Conservation (phyloP, 1,140 invertebrate genomes). For the Panagrolaimus sp. region DNA sequence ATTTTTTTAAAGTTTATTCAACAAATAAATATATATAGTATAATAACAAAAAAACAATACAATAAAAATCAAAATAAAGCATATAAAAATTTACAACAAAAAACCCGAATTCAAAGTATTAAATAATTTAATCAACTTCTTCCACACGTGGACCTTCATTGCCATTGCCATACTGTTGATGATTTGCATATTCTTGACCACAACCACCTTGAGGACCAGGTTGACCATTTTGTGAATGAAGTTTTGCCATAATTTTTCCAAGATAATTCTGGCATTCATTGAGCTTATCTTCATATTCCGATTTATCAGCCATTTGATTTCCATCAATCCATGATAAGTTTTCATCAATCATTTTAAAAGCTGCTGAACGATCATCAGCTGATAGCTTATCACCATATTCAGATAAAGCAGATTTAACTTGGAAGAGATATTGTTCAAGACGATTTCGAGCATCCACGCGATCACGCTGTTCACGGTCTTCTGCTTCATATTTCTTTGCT, state of each 20-base stretch:
- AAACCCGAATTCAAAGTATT: no score
- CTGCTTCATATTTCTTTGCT: conserved; percentile 77
- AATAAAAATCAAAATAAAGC: no score
- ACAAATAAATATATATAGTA: no score
- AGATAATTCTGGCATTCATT: conserved; percentile 74
- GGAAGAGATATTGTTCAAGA: conserved; percentile 90
- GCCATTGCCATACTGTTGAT: conserved; percentile 63
- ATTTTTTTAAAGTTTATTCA: no score
- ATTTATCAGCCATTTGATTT: conserved; percentile 85
- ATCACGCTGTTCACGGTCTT: conserved; percentile 81
- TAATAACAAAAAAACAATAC: no score
- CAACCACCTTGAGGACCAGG: conserved; percentile 50
- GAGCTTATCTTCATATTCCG: conserved; percentile 85
- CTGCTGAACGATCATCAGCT: background rate
- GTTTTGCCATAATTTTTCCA: conserved; percentile 71
- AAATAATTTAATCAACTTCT: conserved; percentile 15
- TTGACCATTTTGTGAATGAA: conserved; percentile 52
- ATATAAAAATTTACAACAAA: no score
- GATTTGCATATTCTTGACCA: conserved; percentile 8
- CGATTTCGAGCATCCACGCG: conserved; percentile 76
- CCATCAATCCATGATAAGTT: conserved; percentile 87
- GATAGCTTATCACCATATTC: conserved; percentile 59
- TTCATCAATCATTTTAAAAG: conserved; percentile 74
- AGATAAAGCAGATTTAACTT: conserved; percentile 71
- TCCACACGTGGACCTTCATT: conserved; percentile 4